Percentiles rank a stretch among this genome's conserved stretches.
Conservation (phyloP, 2,797 vertebrate species). For the Nannoperca obscura region DNA sequence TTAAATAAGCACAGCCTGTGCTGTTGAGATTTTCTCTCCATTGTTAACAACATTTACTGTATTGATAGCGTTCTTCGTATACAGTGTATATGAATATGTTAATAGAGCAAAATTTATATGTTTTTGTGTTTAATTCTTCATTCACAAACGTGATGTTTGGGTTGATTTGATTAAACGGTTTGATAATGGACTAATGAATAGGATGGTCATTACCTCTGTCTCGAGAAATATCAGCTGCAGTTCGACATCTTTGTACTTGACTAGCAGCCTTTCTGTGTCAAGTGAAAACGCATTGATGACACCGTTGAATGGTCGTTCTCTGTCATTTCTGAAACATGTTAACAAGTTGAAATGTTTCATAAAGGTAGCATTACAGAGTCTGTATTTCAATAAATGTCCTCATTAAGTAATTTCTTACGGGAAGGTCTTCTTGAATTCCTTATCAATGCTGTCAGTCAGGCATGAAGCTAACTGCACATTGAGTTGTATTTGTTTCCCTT, state of each 20-base stretch:
- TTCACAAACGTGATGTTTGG: background rate
- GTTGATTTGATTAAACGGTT: background rate
- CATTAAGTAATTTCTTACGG: too few relatives aligned
- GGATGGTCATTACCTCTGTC: slow-evolving; percentile 48
- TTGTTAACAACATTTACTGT: background rate
- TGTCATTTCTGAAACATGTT: slow-evolving; percentile 60
- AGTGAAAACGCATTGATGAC: slow-evolving; percentile 48
- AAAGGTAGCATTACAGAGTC: background rate
- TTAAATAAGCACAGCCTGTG: background rate
- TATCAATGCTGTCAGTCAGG: too few relatives aligned
- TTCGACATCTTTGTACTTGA: slow-evolving; percentile 12
- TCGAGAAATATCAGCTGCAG: slow-evolving; percentile 59
- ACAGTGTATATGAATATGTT: background rate
- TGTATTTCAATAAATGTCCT: background rate
- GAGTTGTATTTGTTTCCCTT: too few relatives aligned
- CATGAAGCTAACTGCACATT: too few relatives aligned
- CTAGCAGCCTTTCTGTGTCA: slow-evolving; percentile 2
- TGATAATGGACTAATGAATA: background rate
- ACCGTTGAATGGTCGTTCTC: slow-evolving; percentile 26
- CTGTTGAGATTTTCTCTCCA: background rate
- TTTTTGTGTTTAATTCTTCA: background rate
- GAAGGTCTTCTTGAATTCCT: too few relatives aligned
- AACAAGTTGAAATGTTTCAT: background rate
- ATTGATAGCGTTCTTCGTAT: background rate
- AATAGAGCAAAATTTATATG: background rate